phyloP scores from a whole-genome alignment of 1,140 invertebrate genomes.

The Drosophila kepulauana region DNA sequence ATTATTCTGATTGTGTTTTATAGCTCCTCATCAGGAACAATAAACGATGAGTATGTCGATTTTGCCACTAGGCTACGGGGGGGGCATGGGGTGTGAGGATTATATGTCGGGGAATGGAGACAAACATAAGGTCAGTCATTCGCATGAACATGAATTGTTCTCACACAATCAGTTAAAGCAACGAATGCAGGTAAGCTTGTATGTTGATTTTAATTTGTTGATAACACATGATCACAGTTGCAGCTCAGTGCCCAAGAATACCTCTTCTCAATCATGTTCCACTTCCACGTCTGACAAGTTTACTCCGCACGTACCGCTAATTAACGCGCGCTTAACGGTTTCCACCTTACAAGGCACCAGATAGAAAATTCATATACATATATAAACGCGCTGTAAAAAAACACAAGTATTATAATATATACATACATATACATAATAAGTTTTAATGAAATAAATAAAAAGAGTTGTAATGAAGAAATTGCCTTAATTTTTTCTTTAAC shows the following conservation, averaged over 20 bases:
- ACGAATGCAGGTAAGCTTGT: slow-evolving; percentile 76
- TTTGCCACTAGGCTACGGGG: neutral
- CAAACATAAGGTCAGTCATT: slow-evolving; percentile 56
- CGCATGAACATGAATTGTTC: slow-evolving; percentile 40
- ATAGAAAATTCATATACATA: slow-evolving; percentile 19
- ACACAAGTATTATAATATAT: neutral
- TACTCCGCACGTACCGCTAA: slow-evolving; percentile 79
- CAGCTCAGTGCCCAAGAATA: slow-evolving; percentile 34
- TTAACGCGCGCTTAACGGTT: slow-evolving; percentile 72
- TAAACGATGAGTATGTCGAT: slow-evolving; percentile 2
- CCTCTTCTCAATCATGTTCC: slow-evolving; percentile 19
- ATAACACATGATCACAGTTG: slow-evolving; percentile 57
- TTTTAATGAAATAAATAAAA: too few species aligned
- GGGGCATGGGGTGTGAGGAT: neutral
- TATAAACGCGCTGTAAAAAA: slow-evolving; percentile 39
- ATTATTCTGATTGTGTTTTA: slow-evolving; percentile 82
- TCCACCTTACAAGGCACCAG: slow-evolving; percentile 10
- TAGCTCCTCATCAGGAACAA: slow-evolving; percentile 51
- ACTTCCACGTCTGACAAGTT: slow-evolving; percentile 67
- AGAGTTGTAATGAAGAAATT: too few species aligned
- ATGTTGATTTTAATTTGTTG: slow-evolving; percentile 71
- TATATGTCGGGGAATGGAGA: neutral
- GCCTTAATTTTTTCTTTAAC: too few species aligned
- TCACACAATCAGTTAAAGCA: slow-evolving; percentile 38
- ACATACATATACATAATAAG: too few species aligned